Evolutionary conservation across 2,888 invertebrate genomes (phyloP).

Genomic region (Teleiodes luculella): DNA sequence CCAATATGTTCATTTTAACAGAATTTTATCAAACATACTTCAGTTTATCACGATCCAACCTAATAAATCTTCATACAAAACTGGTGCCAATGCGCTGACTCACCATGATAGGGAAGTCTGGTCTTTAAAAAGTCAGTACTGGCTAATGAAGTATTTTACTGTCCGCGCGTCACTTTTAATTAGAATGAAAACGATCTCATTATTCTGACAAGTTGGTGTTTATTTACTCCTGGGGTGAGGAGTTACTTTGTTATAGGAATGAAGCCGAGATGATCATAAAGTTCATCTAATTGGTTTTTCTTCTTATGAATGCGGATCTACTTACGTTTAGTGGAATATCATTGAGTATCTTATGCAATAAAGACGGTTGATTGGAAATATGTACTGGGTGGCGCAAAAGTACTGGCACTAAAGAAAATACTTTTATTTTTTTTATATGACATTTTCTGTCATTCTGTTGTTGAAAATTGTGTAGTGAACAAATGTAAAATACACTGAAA

Average conservation of each 20-base stretch:
- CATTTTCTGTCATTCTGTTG: too few relatives aligned
- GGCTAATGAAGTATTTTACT: slow-evolving; percentile 54
- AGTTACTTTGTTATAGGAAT: slow-evolving; percentile 5
- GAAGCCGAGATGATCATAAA: background rate
- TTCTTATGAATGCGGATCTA: background rate
- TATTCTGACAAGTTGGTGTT: slow-evolving; percentile 30
- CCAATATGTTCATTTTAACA: too few relatives aligned
- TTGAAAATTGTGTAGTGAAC: too few relatives aligned
- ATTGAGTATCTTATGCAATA: too few relatives aligned
- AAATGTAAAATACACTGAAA: too few relatives aligned
- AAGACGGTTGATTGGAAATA: too few relatives aligned
- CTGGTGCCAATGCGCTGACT: slow-evolving; percentile 36
- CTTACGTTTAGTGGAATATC: background rate
- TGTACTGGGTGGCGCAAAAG: too few relatives aligned
- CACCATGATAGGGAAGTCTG: slow-evolving; percentile 43
- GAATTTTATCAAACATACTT: too few relatives aligned
- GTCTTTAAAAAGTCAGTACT: slow-evolving; percentile 38
- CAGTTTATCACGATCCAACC: background rate
- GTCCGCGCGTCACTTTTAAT: slow-evolving; percentile 57
- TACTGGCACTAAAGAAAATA: too few relatives aligned
- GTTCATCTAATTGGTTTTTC: background rate
- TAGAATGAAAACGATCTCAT: slow-evolving; percentile 43
- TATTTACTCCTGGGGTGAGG: slow-evolving; percentile 2
- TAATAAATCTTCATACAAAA: slow-evolving; percentile 21
- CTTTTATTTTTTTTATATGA: too few relatives aligned